Conservation (phyloP, 2,113 vertebrate species). For the Alethe castanea region DNA sequence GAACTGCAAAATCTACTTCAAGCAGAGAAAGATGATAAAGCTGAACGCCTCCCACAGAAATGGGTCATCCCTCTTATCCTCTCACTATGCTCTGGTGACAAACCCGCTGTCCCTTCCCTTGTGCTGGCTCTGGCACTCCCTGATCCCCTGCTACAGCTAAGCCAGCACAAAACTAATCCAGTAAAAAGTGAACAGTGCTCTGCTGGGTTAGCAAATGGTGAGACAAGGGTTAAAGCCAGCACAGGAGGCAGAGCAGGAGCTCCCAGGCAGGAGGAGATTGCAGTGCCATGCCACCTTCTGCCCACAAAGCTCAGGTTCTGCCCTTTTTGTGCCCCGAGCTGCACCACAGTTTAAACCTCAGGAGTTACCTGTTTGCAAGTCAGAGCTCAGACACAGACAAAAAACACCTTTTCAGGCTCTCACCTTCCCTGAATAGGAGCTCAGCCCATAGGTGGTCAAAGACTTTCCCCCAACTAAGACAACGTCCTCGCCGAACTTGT, state of each 20-base stretch:
- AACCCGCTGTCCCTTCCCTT: neutral
- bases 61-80: neutral
- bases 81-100: neutral
- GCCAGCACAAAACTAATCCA: neutral
- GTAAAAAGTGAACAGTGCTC: neutral
- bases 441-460: slow-evolving; percentile 91
- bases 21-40: neutral
- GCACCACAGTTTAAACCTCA: neutral
- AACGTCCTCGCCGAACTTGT: slow-evolving; percentile 92
- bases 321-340: neutral
- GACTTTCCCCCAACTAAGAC: slow-evolving; percentile 96
- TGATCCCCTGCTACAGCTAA: neutral
- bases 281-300: neutral
- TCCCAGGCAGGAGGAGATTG: neutral
- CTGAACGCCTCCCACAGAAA: neutral
- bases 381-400: neutral
- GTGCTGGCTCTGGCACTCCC: neutral
- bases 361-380: neutral
- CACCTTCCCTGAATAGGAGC: slow-evolving; percentile 93
- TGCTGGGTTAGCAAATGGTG: neutral
- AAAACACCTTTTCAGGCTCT: neutral
- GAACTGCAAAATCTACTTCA: neutral
- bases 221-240: neutral
- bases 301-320: neutral
- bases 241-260: neutral